A percentile compares a stretch with the other conserved stretches of the same genome.
These are phyloP conservation scores for Astreopora myriophthalma DNA, from an alignment of 64 coral and sea anemone species.

Conservation along the genomic window DNA sequence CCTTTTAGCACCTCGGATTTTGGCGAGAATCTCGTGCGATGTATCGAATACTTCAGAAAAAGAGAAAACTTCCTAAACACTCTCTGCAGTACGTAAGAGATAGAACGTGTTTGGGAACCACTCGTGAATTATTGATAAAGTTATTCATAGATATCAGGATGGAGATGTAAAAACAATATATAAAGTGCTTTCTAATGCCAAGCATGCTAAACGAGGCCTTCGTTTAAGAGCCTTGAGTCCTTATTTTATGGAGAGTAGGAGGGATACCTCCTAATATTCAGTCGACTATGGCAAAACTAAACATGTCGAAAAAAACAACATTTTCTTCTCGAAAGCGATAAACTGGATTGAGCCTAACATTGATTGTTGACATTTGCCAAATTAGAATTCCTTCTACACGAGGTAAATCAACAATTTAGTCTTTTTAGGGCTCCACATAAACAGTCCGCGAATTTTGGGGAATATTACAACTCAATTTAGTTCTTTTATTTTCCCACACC, in stretches of 20 bases:
- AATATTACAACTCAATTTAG: too few species aligned
- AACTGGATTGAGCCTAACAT: neutral
- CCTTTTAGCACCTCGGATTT: too few species aligned
- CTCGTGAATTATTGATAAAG: neutral
- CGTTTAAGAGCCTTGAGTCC: neutral
- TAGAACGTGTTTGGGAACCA: neutral
- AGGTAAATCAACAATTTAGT: neutral
- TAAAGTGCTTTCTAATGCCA: neutral
- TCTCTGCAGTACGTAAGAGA: neutral
- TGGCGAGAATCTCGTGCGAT: too few species aligned
- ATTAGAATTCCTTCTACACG: neutral
- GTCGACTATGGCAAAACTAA: neutral
- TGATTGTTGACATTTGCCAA: neutral
- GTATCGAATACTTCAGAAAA: neutral
- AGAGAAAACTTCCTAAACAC: neutral
- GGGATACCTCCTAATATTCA: neutral
- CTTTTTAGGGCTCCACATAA: neutral
- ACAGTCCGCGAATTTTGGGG: neutral
- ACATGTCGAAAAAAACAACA: neutral
- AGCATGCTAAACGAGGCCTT: neutral
- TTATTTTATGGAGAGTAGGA: neutral
- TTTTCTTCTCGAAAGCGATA: neutral
- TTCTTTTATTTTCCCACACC: too few species aligned
- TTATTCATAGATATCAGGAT: neutral
- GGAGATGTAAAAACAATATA: neutral